A percentile compares a stretch with the other conserved stretches of the same genome.
These are phyloP conservation scores for Dicranocentrus wangi DNA, from an alignment of 2,888 invertebrate genomes.

Conservation along the genomic window DNA sequence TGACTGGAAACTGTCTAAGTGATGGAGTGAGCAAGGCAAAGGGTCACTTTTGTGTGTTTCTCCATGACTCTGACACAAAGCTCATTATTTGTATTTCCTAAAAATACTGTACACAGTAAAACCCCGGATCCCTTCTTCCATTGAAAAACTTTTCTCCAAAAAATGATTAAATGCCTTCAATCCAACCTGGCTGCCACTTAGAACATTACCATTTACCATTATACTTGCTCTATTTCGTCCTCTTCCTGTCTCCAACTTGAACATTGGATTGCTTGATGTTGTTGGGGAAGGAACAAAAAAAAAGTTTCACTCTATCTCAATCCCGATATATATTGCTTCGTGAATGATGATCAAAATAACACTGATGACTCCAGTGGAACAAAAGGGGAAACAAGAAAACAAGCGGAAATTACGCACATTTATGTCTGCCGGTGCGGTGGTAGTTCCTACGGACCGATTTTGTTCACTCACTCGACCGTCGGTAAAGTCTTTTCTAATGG, in stretches of 20 bases:
- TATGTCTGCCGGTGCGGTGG: conserved; percentile 64
- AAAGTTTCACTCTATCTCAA: conserved; percentile 43
- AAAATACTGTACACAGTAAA: conserved; percentile 52
- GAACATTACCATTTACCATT: background rate
- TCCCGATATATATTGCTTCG: conserved; percentile 9
- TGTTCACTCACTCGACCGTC: conserved; percentile 27
- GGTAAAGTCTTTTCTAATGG: conserved; percentile 22
- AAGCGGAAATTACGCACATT: conserved; percentile 71
- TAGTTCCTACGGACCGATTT: conserved; percentile 17
- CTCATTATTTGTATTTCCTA: conserved; percentile 65
- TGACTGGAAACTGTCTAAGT: conserved; percentile 52
- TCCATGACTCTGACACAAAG: conserved; percentile 56
- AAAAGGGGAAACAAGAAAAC: conserved; percentile 65
- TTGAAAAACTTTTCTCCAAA: conserved; percentile 45
- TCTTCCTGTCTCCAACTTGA: conserved; percentile 39
- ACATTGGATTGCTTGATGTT: conserved; percentile 40
- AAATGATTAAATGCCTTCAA: conserved; percentile 55
- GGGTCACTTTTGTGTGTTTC: conserved; percentile 62
- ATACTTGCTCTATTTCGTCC: conserved; percentile 27
- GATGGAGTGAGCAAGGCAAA: conserved; percentile 40
- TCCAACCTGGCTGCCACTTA: conserved; percentile 36
- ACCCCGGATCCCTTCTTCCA: conserved; percentile 24
- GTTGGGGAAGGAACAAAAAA: conserved; percentile 19
- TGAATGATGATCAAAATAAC: conserved; percentile 35
- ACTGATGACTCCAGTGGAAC: conserved; percentile 30